Percentiles rank a stretch among this genome's conserved stretches.
Evolutionary conservation across 2,113 vertebrate genomes (phyloP).

Genomic region (Ibidorhyncha struthersii): DNA sequence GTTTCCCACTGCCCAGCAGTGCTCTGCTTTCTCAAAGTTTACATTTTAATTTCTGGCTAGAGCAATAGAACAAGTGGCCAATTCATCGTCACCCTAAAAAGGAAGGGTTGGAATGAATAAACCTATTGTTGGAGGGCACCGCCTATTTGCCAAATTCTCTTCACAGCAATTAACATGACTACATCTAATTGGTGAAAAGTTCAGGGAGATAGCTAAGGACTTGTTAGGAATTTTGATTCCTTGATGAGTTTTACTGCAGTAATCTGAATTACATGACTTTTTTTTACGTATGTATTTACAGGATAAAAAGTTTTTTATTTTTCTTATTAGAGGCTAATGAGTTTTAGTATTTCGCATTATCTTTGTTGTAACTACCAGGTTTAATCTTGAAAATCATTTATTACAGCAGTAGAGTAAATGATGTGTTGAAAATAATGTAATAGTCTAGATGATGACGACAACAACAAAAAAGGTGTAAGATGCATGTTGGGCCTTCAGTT

Average conservation of each 20-base stretch:
- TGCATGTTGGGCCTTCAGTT: not conserved
- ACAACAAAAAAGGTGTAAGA: not conserved
- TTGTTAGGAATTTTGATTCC: slow-evolving; percentile 29
- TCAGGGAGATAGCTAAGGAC: slow-evolving; percentile 3
- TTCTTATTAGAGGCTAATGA: slow-evolving; percentile 63
- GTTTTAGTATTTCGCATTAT: slow-evolving; percentile 60
- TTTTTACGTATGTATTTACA: slow-evolving; percentile 34
- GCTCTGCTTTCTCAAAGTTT: slow-evolving; percentile 17
- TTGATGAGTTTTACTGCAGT: slow-evolving; percentile 7
- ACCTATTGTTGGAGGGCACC: slow-evolving; percentile 21
- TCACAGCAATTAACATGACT: slow-evolving; percentile 54
- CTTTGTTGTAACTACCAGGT: slow-evolving; percentile 59
- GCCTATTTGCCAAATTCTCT: slow-evolving; percentile 54
- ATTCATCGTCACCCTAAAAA: slow-evolving; percentile 51
- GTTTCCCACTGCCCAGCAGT: not conserved
- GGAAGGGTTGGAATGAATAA: slow-evolving; percentile 60
- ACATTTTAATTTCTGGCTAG: slow-evolving; percentile 41
- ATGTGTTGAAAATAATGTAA: slow-evolving; percentile 70
- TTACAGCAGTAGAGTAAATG: slow-evolving; percentile 71
- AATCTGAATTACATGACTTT: not conserved
- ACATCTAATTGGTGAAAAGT: slow-evolving; percentile 58
- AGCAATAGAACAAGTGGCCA: slow-evolving; percentile 38
- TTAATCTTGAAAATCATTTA: slow-evolving; percentile 73
- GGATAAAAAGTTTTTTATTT: not conserved
- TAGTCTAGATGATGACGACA: not conserved